These are phyloP conservation scores for Pristis pectinata DNA, from an alignment of 2,797 vertebrate species.

Conservation along the genomic window DNA sequence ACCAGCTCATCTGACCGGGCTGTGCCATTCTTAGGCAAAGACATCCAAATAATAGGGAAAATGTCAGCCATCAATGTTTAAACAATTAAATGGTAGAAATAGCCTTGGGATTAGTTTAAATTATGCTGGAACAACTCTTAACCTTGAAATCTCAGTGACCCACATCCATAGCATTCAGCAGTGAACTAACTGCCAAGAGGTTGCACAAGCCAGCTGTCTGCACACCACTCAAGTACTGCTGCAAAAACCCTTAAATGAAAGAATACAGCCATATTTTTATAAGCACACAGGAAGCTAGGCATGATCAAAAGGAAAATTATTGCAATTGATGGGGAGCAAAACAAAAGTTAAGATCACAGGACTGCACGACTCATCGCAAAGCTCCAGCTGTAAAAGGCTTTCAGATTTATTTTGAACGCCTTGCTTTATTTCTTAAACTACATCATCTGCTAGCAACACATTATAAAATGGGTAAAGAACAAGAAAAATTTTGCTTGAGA, in stretches of 20 bases:
- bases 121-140: neutral
- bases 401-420: slow-evolving; percentile 43
- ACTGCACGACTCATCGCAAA: slow-evolving; percentile 54
- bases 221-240: neutral
- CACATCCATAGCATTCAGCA: neutral
- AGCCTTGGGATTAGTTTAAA: neutral
- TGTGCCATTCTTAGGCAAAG: neutral
- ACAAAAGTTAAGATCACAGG: slow-evolving; percentile 51
- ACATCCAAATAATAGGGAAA: neutral
- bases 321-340: slow-evolving; percentile 47
- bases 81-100: neutral
- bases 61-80: neutral
- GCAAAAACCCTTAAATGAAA: neutral
- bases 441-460: slow-evolving; percentile 52
- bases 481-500: slow-evolving; percentile 19
- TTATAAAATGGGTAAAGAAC: slow-evolving; percentile 46
- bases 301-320: slow-evolving; percentile 42
- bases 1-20: neutral
- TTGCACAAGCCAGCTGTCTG: neutral
- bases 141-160: neutral
- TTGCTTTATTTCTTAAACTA: slow-evolving; percentile 55
- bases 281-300: slow-evolving; percentile 38
- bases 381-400: slow-evolving; percentile 36
- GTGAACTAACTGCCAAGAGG: neutral
- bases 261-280: neutral